A percentile compares a stretch with the other conserved stretches of the same genome.
phyloP scores from a whole-genome alignment of 1,140 invertebrate species.

The Caenorhabditis tropicalis region DNA sequence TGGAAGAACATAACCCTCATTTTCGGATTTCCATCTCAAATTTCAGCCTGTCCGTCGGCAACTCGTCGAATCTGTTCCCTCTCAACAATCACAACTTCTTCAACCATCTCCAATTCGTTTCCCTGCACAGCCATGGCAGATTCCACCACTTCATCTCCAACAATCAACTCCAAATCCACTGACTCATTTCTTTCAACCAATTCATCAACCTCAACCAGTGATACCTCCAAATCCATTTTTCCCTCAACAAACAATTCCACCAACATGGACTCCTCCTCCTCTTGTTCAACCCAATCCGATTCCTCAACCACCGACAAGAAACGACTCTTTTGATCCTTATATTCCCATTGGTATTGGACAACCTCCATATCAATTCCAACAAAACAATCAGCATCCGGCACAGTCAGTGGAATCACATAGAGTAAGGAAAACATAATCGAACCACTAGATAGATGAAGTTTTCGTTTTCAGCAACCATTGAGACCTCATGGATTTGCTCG shows the following conservation, averaged over 20 bases:
- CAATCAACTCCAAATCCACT: slow-evolving; percentile 24
- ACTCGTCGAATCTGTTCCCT: neutral
- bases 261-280: neutral
- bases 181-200: slow-evolving; percentile 8
- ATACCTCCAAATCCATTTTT: slow-evolving; percentile 45
- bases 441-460: neutral
- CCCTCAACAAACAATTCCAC: slow-evolving; percentile 2
- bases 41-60: slow-evolving; percentile 22
- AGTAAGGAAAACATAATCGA: neutral
- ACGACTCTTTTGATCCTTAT: slow-evolving; percentile 19
- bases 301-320: slow-evolving; percentile 11
- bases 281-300: neutral
- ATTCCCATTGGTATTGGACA: slow-evolving; percentile 40
- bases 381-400: neutral
- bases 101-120: slow-evolving; percentile 16
- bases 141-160: slow-evolving; percentile 26
- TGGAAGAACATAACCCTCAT: too few relatives aligned
- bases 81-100: neutral
- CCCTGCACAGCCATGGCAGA: slow-evolving; percentile 47
- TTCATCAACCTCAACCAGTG: neutral
- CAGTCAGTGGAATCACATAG: neutral
- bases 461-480: slow-evolving; percentile 33
- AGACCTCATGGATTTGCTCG: neutral
- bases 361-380: slow-evolving; percentile 29
- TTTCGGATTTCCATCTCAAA: neutral